Percentiles rank a stretch among this genome's conserved stretches.
Conservation (phyloP, 2,113 vertebrate genomes). For the Micromys minutus region DNA sequence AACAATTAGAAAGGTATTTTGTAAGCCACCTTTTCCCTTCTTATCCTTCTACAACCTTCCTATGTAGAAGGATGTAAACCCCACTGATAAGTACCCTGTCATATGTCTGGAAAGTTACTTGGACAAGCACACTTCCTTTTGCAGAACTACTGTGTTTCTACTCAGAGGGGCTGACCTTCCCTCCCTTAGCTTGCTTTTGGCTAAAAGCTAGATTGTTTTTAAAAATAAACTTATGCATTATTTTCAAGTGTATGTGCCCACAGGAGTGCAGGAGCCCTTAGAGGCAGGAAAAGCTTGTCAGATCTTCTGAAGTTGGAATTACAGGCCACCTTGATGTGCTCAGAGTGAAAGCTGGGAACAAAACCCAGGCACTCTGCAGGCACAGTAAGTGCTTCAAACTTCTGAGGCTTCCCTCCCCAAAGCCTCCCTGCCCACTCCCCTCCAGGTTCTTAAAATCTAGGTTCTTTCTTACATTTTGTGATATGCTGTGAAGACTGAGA, state of each 20-base stretch:
- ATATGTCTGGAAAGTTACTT: background rate
- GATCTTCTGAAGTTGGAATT: no score
- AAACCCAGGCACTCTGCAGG: background rate
- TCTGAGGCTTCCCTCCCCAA: background rate
- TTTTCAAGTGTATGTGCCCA: background rate
- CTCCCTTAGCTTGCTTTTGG: background rate
- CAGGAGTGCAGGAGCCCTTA: background rate
- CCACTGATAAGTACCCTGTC: background rate
- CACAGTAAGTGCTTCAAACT: background rate
- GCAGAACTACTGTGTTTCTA: background rate
- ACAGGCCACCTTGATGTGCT: background rate
- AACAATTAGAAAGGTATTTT: background rate
- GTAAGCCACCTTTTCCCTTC: background rate
- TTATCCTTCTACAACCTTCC: background rate
- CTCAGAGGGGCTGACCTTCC: background rate
- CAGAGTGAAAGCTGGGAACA: background rate
- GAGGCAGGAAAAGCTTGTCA: background rate
- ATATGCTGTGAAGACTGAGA: background rate
- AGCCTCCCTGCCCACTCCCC: no score
- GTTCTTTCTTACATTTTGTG: background rate
- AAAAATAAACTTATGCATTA: no score
- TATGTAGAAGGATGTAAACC: background rate
- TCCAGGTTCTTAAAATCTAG: background rate
- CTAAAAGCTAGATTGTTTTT: background rate
- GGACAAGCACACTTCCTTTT: background rate